These are phyloP conservation scores for Aricia agestis DNA, from an alignment of 1,140 invertebrate genomes.

Conservation along the genomic window DNA sequence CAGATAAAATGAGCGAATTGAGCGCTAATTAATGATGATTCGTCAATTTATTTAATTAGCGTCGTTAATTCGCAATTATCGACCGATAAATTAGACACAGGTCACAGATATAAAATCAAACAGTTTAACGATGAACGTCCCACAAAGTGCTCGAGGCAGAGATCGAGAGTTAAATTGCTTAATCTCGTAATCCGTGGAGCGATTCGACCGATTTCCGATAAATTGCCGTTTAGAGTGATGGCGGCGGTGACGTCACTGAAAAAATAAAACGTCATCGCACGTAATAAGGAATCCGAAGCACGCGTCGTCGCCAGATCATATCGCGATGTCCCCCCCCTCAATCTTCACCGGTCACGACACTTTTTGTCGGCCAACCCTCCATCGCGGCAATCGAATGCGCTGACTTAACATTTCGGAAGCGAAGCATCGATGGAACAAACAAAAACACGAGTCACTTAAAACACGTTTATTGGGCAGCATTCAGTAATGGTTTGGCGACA, in stretches of 20 bases:
- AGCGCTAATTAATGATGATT: not conserved
- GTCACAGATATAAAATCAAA: slow-evolving; percentile 17
- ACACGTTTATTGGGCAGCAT: slow-evolving; percentile 28
- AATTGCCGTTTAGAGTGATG: slow-evolving; percentile 67
- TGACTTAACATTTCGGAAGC: slow-evolving; percentile 33
- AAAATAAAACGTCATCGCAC: slow-evolving; percentile 67
- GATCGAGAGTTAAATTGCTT: slow-evolving; percentile 34
- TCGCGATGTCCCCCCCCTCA: slow-evolving; percentile 53
- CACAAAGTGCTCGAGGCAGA: not conserved
- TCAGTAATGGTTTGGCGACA: slow-evolving; percentile 37
- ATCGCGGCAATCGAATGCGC: slow-evolving; percentile 36
- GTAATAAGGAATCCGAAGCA: slow-evolving; percentile 73
- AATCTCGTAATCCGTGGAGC: slow-evolving; percentile 56
- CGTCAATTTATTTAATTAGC: slow-evolving; percentile 2
- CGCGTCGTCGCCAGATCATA: slow-evolving; percentile 67
- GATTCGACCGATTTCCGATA: slow-evolving; percentile 56
- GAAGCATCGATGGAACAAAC: slow-evolving; percentile 48
- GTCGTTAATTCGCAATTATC: not conserved
- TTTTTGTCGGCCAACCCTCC: slow-evolving; percentile 19
- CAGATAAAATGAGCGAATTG: not conserved
- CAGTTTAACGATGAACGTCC: not conserved
- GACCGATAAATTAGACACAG: slow-evolving; percentile 7
- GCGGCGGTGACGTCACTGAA: slow-evolving; percentile 57
- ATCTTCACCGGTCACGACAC: slow-evolving; percentile 26
- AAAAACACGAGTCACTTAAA: slow-evolving; percentile 62